Evolutionary conservation across 2,888 invertebrate species (phyloP), one percentile per base, ranked within the genome.

Genomic region (Acanthoscelides obtectus): DNA sequence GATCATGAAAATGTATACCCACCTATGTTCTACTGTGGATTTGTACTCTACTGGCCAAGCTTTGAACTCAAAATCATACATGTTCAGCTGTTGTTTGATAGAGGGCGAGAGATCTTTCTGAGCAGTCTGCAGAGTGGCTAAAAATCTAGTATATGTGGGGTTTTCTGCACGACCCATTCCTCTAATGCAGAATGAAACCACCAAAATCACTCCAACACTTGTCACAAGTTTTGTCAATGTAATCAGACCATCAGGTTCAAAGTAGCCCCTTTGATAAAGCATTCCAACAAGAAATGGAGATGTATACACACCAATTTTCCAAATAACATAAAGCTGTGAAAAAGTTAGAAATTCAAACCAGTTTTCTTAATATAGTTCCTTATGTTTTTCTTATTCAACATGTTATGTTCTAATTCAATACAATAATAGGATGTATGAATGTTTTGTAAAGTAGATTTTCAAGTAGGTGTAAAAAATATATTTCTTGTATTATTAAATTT

Each of bases 31-130:
- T 73, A 87, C 85, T 75, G 83, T 83, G 84, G 86, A 87, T 75
- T 83, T 83, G 83, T 90, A 97, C 74, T 94, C 93, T 0, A 92
- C 88, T 0, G 96, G 96, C 95, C 96, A 97, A 1, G 91, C 89
- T 80, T 87, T 87, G 82, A 96, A 96, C 70, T 97, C 96, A 87
- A 96, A 97, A 82, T 98, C 98, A 84, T 93, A 98, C 73, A 87
- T 87, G 63, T 90, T 87, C 67, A 95, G 81, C 64, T 87, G 86
- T 72, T 87, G 86, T 76, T 92, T 89, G 63, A 88, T 85, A 21
- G 78, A 74, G 5, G 81, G 84, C 0, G 80, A 79, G n/a, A 86
- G 78, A 22, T 83, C 81, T 66, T 79, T 79, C 0, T 86, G 82
- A n/a, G 86, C 86, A 71, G 82, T 83, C 20, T 85, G 86, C 3